Evolutionary conservation across 1,140 invertebrate genomes (phyloP).

Genomic region (Himalopsyche phryganea): DNA sequence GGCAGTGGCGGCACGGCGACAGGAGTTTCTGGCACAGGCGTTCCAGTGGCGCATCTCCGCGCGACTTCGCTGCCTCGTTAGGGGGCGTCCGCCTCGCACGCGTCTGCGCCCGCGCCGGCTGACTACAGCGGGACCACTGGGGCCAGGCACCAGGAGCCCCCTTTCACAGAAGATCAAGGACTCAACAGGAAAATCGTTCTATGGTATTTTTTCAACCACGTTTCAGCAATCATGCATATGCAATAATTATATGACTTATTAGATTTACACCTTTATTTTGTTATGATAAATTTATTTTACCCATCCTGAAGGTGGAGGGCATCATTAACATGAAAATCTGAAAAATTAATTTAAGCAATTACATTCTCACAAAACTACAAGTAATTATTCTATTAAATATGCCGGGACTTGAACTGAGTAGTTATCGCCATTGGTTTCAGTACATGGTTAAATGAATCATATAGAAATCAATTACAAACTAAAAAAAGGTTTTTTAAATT

Average conservation of each 20-base stretch:
- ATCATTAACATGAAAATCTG: neutral
- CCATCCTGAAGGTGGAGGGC: neutral
- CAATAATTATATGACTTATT: neutral
- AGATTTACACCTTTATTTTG: neutral
- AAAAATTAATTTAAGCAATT: neutral
- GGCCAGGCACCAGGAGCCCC: slow-evolving; percentile 26
- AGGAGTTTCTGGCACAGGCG: too few species aligned
- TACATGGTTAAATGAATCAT: too few species aligned
- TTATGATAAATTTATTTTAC: neutral
- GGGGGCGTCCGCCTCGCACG: slow-evolving; percentile 14
- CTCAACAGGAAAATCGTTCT: slow-evolving; percentile 29
- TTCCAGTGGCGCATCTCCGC: neutral
- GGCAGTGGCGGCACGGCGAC: too few species aligned
- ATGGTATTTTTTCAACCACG: slow-evolving; percentile 22
- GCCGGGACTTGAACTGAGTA: too few species aligned
- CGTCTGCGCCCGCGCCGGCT: slow-evolving; percentile 10
- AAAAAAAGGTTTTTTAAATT: too few species aligned
- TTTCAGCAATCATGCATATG: neutral
- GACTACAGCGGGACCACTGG: slow-evolving; percentile 25
- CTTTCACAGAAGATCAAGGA: slow-evolving; percentile 29
- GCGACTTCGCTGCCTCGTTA: slow-evolving; percentile 18
- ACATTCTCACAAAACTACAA: neutral
- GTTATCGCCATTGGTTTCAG: too few species aligned
- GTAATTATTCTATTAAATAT: neutral
- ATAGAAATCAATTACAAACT: too few species aligned